phyloP scores from a whole-genome alignment of 1,140 invertebrate species.

The Lasioglossum baleicum region DNA sequence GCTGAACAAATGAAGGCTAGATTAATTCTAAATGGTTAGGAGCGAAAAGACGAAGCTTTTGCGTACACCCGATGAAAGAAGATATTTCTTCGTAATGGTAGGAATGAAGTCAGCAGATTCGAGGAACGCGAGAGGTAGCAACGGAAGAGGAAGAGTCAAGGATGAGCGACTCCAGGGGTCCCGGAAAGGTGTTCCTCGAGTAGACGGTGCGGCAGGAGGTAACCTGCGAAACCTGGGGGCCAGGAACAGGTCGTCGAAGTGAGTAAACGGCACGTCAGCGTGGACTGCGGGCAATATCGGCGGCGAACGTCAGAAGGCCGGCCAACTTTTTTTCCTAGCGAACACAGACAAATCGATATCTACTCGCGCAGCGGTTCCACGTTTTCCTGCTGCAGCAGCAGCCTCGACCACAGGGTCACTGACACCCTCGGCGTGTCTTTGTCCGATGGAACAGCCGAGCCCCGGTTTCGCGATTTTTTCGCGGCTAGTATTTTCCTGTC shows the following conservation, averaged over 20 bases:
- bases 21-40: no score
- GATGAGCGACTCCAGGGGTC: no score
- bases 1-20: no score
- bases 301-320: slow-evolving; percentile 61
- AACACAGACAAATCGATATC: slow-evolving; percentile 68
- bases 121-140: no score
- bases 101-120: no score
- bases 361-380: slow-evolving; percentile 57
- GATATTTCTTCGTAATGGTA: no score
- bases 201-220: slow-evolving; percentile 26
- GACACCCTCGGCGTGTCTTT: slow-evolving; percentile 42
- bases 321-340: slow-evolving; percentile 59
- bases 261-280: slow-evolving; percentile 53
- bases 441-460: slow-evolving; percentile 48
- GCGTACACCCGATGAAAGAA: no score
- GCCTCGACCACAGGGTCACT: slow-evolving; percentile 59
- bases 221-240: slow-evolving; percentile 3
- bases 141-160: no score
- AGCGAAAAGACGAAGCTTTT: no score
- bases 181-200: not conserved
- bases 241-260: slow-evolving; percentile 26
- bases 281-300: slow-evolving; percentile 56
- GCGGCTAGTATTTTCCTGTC: not conserved
- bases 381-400: slow-evolving; percentile 57
- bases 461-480: slow-evolving; percentile 7